Percentiles rank a stretch among this genome's conserved stretches.
Evolutionary conservation across 2,797 vertebrate genomes (phyloP).

Genomic region (Diplodus puntazzo): DNA sequence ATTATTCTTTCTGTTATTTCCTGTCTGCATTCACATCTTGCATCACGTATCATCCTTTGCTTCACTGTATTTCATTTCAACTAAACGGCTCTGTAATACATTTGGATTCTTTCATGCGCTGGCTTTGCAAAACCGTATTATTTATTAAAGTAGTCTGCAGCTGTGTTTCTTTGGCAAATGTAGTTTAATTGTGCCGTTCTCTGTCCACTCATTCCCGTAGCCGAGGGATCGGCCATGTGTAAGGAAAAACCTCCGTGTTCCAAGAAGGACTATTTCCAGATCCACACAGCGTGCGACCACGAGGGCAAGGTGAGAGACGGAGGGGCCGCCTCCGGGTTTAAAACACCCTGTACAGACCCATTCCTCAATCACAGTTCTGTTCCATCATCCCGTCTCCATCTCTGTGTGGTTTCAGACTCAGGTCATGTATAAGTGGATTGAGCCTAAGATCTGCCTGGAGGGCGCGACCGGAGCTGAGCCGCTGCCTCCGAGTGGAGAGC

Average conservation of each 20-base stretch:
- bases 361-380: conserved; percentile 2
- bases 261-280: conserved; percentile 94
- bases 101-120: neutral
- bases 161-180: neutral
- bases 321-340: neutral
- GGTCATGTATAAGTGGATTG: conserved; percentile 95
- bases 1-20: neutral
- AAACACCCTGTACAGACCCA: neutral
- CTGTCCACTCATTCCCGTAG: conserved; percentile 73
- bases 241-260: conserved; percentile 89
- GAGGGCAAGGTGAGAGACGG: conserved; percentile 91
- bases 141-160: neutral
- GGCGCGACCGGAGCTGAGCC: conserved; percentile 84
- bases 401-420: conserved; percentile 87
- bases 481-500: conserved; percentile 92
- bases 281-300: conserved; percentile 92
- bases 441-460: conserved; percentile 95
- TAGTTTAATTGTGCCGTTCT: neutral
- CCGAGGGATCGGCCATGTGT: conserved; percentile 90
- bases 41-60: neutral
- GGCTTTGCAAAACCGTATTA: neutral
- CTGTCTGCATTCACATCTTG: neutral
- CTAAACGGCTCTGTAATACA: neutral
- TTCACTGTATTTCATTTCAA: neutral
- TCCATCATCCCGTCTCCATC: conserved; percentile 1